Base-by-base conservation (phyloP, 2,888 invertebrate genomes). In the Caenorhabditis japonica region DNA sequence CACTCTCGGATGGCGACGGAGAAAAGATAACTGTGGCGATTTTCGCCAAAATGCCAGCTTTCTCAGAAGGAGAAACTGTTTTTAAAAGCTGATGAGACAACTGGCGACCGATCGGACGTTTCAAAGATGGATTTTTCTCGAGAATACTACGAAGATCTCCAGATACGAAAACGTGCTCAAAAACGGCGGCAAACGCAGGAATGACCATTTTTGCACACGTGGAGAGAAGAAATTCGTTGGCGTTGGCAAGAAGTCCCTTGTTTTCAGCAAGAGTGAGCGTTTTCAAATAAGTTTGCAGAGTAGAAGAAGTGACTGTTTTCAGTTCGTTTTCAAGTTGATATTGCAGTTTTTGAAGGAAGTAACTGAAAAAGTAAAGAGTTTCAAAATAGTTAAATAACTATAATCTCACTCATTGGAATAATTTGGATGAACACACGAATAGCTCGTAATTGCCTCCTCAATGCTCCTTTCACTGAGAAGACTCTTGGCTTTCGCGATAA, bases 331-430 rank as follows among this genome's bases (percentile, higher is more conserved):
- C 52, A 1, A 74, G 44, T 17, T 27, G 36, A 1, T 44, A 38
- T 27, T 68, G 53, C 19, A 74, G 30, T 4, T 56, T 51, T 61
- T 58, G 52, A 5, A 61, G 21, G 38, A 74, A 74, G 46, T 51
- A 72, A 7, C 71, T 71, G 43, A 30, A 70, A 52, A 1, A 1
- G 33, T 15, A 59, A 4, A 27, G 21, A 33, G 13, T 12, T 17
- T 15, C 44, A n/a, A n/a, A 17, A 21, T 7, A 4, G 0, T 36
- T 10, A 30, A 30, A 30, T 30, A 10, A 30, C 72, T n/a, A n/a
- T n/a, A n/a, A n/a, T n/a, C n/a, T 44, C 12, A 74, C 62, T 75
- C 75, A 61, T 75, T 75, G 8, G 66, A 36, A 56, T 41, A 70
- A 1, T 39, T 64, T 0, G 75, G 64, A 60, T 69, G 56, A 34